phyloP scores from a whole-genome alignment of 2,888 invertebrate species.

The Ophioninae sp. region DNA sequence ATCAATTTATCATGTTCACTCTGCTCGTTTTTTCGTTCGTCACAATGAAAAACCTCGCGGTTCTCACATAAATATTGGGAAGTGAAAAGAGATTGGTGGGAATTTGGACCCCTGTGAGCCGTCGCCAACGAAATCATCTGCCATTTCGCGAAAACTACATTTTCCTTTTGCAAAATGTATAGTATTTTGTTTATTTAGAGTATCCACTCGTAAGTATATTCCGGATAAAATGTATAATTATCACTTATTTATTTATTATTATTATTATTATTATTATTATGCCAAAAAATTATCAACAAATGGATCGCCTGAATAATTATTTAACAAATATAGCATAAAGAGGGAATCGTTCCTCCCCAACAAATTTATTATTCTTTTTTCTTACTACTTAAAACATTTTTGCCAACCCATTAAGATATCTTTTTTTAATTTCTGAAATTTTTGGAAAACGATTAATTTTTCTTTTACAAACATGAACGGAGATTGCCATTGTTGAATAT shows the following conservation, averaged over 20 bases:
- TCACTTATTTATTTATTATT: too few species aligned
- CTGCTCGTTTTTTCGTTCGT: slow-evolving; percentile 41
- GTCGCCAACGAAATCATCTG: neutral
- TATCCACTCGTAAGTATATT: neutral
- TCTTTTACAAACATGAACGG: too few species aligned
- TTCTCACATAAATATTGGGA: neutral
- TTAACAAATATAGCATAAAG: too few species aligned
- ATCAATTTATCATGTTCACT: slow-evolving; percentile 71
- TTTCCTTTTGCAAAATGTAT: neutral
- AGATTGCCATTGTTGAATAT: neutral
- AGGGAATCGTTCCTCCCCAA: too few species aligned
- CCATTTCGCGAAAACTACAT: neutral
- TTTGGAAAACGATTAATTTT: neutral
- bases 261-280: neutral
- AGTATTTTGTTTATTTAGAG: neutral
- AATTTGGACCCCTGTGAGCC: neutral
- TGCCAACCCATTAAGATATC: too few species aligned
- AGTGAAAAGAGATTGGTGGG: neutral
- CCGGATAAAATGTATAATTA: neutral
- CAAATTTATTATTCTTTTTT: neutral
- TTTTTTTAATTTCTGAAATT: neutral
- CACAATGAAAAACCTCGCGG: slow-evolving; percentile 39
- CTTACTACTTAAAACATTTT: neutral
- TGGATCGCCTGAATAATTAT: too few species aligned
- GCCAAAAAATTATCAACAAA: neutral